phyloP scores from a whole-genome alignment of 2,888 invertebrate species.

The Cryptocephalus primarius region DNA sequence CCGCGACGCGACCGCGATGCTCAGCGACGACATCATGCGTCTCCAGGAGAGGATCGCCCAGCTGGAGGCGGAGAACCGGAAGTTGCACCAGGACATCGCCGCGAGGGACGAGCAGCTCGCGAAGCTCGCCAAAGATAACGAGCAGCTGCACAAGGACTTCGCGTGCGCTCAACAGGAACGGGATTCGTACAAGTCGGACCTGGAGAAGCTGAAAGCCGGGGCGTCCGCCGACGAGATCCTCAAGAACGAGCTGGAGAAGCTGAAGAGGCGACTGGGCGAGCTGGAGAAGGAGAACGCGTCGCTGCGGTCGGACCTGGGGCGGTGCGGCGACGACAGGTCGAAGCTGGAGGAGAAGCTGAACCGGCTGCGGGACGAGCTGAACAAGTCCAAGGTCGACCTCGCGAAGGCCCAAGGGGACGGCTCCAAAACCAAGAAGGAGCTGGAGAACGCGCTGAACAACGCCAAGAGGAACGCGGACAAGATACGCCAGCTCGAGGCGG shows the following conservation, averaged over 20 bases:
- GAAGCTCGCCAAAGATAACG: slow-evolving; percentile 7
- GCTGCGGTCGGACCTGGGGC: slow-evolving; percentile 8
- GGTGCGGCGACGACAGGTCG: slow-evolving; percentile 10
- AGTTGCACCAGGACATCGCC: slow-evolving; percentile 9
- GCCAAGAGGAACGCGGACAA: slow-evolving; percentile 12
- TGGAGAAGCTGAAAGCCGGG: slow-evolving; percentile 9
- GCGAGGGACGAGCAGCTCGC: slow-evolving; percentile 8
- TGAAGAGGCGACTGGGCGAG: slow-evolving; percentile 7
- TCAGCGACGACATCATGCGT: slow-evolving; percentile 17
- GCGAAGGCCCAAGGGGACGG: background rate
- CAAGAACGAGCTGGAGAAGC: slow-evolving; percentile 9
- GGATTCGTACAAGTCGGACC: slow-evolving; percentile 8
- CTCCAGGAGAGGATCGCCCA: slow-evolving; percentile 12
- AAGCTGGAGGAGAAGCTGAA: slow-evolving; percentile 12
- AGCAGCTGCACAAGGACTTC: slow-evolving; percentile 5
- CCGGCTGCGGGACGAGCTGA: slow-evolving; percentile 12
- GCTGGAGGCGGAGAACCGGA: slow-evolving; percentile 14
- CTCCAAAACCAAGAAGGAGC: slow-evolving; percentile 6
- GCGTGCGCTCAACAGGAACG: slow-evolving; percentile 9
- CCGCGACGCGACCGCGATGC: slow-evolving; percentile 16
- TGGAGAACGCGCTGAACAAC: slow-evolving; percentile 10
- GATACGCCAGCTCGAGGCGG: slow-evolving; percentile 15
- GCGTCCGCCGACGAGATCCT: slow-evolving; percentile 5
- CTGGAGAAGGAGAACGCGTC: slow-evolving; percentile 10
- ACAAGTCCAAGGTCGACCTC: slow-evolving; percentile 3